A percentile compares a stretch with the other conserved stretches of the same genome.
Conservation (phyloP, 2,113 vertebrate species). For the Hydrolagus affinis region DNA sequence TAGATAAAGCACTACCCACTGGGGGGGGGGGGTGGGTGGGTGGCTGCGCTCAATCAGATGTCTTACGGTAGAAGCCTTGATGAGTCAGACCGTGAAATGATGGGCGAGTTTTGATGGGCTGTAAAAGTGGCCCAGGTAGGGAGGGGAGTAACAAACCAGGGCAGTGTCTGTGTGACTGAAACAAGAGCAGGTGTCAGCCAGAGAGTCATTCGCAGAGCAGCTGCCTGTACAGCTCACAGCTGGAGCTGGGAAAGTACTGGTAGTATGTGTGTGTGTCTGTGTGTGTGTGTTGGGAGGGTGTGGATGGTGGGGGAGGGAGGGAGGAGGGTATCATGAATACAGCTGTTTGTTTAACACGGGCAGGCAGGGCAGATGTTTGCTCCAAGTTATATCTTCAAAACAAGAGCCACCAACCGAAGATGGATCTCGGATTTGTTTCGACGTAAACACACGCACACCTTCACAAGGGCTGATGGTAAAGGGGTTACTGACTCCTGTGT, state of each 20-base stretch:
- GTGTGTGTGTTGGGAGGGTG: too few relatives aligned
- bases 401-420: slow-evolving; percentile 22
- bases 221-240: slow-evolving; percentile 21
- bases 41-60: neutral
- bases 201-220: neutral
- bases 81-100: neutral
- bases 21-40: too few relatives aligned
- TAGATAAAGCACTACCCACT: neutral
- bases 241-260: slow-evolving; percentile 5
- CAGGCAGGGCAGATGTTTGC: slow-evolving; percentile 28
- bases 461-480: neutral
- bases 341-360: slow-evolving; percentile 19
- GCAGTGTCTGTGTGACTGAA: neutral
- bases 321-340: neutral
- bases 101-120: neutral
- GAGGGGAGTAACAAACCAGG: neutral
- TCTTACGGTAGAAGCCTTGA: neutral
- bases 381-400: slow-evolving; percentile 13
- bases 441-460: neutral
- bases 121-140: neutral
- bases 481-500: slow-evolving; percentile 23
- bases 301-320: too few relatives aligned
- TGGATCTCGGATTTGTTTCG: slow-evolving; percentile 12
- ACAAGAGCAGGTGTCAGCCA: slow-evolving; percentile 10
- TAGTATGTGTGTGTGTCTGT: neutral